Evolutionary conservation across 1,140 invertebrate species (phyloP), one percentile per base, ranked within the genome.

Genomic region (Apis florea): DNA sequence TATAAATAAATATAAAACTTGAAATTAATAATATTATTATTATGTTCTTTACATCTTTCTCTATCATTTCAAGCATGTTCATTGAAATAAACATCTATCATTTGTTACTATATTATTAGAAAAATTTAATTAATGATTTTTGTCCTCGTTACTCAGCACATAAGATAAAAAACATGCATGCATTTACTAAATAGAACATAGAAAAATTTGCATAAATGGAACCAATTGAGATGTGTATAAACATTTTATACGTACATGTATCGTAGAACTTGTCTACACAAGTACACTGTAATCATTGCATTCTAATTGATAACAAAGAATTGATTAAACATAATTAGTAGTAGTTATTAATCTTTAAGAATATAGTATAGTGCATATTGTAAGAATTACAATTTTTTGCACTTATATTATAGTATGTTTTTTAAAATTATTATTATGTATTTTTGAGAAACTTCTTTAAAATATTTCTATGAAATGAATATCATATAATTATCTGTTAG

Each of bases 221-320:
- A 77, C 58, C 80, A 61, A 81, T 75, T 15, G 53, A 76, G 74
- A 82, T 63, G 63, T 72, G 78, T 73, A 79, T 81, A 82, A 77
- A 82, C 73, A 31, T 82, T 77, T 73, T 54, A 82, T 82, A 82
- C 80, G 80, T 82, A 82, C 80, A 82, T 76, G 78, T 84, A 69
- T 51, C 51, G 68, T 64, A 79, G 69, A 79, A 82, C 67, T 75
- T 82, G 66, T 79, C 64, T 82, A 82, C 66, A 68, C 73, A 84
- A 81, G 79, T 72, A 71, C 74, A 75, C 64, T 77, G 80, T 69
- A 77, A 69, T 82, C 49, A 77, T 82, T 82, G 79, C 73, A 82
- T 26, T 69, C 56, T 69, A 54, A 82, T 82, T 51, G 72, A 63
- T 49, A 82, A 69, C 13, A 59, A 69, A 75, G 49, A 54, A 61